Evolutionary conservation across 64 coral and sea anemone genomes (phyloP), one percentile per base, ranked within the genome.

Genomic region (Montipora sp.): DNA sequence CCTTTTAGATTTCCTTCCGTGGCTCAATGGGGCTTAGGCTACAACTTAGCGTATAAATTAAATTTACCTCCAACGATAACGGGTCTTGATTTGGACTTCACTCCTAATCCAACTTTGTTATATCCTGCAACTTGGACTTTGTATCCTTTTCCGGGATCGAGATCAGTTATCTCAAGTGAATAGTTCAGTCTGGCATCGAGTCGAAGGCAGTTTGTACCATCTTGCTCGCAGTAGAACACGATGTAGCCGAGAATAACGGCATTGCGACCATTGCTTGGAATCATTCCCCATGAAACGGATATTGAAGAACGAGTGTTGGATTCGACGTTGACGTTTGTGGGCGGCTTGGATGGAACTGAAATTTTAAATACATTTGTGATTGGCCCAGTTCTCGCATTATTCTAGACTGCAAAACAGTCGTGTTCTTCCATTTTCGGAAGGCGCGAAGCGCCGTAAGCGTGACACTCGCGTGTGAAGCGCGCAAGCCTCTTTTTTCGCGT

Each of bases 121-220:
- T 87, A 93, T 5, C 91, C 91, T 9, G 83, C 83, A 2, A 93
- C 82, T 46, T 43, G 59, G 58, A 93, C 59, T 27, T n/a, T 23
- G 59, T 87, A 93, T 0, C 6, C 59, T 15, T 78, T 84, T 70
- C 91, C 83, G 8, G 58, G 44, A 0, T 19, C 8, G 2, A 93
- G 59, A 48, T 58, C 81, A 9, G 47, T 69, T 2, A 93, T 27
- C 7, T 77, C 21, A n/a, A 79, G 22, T 10, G 59, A 53, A 78
- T 44, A 74, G 4, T 0, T 61, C 23, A 81, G 22, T 3, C 9
- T 22, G 0, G 19, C 73, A 68, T 59, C n/a, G 48, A 14, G 12
- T 36, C n/a, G 49, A 18, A 23, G 14, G 51, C 82, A 78, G 8
- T 5, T 58, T 47, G 22, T 55, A 2, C 3, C 24, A 75, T 0